Evolutionary conservation across 2,888 invertebrate genomes (phyloP), one percentile per base, ranked within the genome.

Genomic region (Nymphalis c-album): DNA sequence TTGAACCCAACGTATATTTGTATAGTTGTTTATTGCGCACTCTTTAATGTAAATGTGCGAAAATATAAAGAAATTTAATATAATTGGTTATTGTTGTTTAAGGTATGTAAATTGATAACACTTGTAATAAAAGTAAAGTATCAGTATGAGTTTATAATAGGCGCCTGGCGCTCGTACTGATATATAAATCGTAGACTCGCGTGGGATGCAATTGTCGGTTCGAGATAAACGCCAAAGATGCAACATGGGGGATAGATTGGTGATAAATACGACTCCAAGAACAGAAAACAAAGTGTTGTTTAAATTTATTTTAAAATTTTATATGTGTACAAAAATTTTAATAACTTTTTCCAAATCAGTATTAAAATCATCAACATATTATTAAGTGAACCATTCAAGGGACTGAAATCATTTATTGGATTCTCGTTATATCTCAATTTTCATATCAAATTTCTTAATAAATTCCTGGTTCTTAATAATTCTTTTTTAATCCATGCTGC

Each of bases 201-300:
- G 88, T 88, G 80, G 88, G 79, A 74, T 77, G 75, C 82, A 78
- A 82, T 84, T 77, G 82, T 79, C 82, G 79, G 81, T 75, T 50
- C 50, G 78, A 78, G 83, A 87, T 84, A 84, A 83, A 82, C 65
- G 64, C 48, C 64, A 46, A 60, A 67, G 64, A 66, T 67, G 47
- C 46, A 47, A 60, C 22, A 47, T 18, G n/a, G 40, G 18, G 57
- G 17, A 31, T 55, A 55, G 31, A n/a, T 55, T 17, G 48, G n/a
- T n/a, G 31, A 31, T 31, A 55, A 55, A 35, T 35, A 55, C 10
- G 10, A 40, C 2, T 18, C n/a, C 20, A 47, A 35, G 17, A 47
- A 35, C 18, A 13, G 55, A 20, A 46, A 20, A 35, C 26, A 17
- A 17, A 47, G 13, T 3, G 16, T 22, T 51, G 13, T 51, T 22